Evolutionary conservation across 2,888 invertebrate species (phyloP), one percentile per base, ranked within the genome.

Genomic region (Lamellibrachia satsuma): DNA sequence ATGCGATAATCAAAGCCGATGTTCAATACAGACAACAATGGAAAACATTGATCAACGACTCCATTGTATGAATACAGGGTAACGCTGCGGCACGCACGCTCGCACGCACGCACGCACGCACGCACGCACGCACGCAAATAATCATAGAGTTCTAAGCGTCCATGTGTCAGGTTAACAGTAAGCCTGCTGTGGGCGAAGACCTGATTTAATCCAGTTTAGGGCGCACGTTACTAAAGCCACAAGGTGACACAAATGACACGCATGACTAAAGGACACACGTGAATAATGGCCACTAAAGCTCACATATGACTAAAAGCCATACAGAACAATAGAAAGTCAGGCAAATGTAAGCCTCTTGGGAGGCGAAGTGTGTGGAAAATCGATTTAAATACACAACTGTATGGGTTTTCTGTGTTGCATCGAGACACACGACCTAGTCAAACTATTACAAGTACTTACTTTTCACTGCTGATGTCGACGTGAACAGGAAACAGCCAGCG

Each of bases 401-500:
- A 2, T 22, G 6, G 2, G 39, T 39, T 39, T 39, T 39, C 39
- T 75, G 15, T 75, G 2, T 22, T 22, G n/a, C 3, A 0, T 75
- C 3, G n/a, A 55, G 7, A 55, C 55, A 55, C 55, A 55, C 7
- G 0, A 9, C 55, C 55, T 55, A 3, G 55, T 55, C 55, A 55
- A 7, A 55, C 7, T 55, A 1, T 55, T 9, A 9, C 75, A 75
- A 15, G 22, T 75, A 75, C 75, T 75, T 75, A 75, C 75, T 22
- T n/a, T 2, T 75, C 0, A 75, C 75, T 22, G 75, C 75, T 75
- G 22, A 75, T 22, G 75, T 75, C 22, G 75, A 75, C 15, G 75
- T 75, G 75, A 75, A 75, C 75, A 75, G 22, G n/a, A 75, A 75
- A 22, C 75, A 75, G 75, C 75, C 75, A 75, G 75, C 75, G 75